Percentiles rank a stretch among this genome's conserved stretches.
phyloP scores from a whole-genome alignment of 2,888 invertebrate species.

The Drosophila emarginata region DNA sequence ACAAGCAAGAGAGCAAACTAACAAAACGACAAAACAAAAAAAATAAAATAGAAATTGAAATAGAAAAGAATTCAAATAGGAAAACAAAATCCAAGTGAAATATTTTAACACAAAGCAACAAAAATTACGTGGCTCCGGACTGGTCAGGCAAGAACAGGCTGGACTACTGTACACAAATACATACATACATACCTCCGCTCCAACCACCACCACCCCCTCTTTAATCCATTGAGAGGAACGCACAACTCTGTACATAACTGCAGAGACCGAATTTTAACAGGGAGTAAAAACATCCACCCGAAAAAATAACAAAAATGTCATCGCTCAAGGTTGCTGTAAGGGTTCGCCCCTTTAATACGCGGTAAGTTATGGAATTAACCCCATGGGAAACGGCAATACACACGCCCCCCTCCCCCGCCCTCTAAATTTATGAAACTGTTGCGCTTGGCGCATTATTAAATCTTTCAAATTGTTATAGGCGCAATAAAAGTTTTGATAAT shows the following conservation, averaged over 20 bases:
- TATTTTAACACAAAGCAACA: background rate
- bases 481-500: too few relatives aligned
- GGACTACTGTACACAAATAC: conserved; percentile 24
- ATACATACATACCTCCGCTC: background rate
- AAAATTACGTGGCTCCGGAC: conserved; percentile 12
- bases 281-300: conserved; percentile 38
- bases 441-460: background rate
- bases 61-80: conserved; percentile 20
- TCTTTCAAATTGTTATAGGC: background rate
- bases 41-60: background rate
- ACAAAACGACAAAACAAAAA: conserved; percentile 32
- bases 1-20: conserved; percentile 24
- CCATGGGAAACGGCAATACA: background rate
- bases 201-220: background rate
- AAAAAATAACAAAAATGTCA: conserved; percentile 86
- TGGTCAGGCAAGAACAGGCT: conserved; percentile 30
- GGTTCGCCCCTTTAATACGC: conserved; percentile 94
- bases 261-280: conserved; percentile 26
- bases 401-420: background rate
- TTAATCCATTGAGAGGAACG: background rate
- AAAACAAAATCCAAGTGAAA: conserved; percentile 31
- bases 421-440: conserved; percentile 10
- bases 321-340: conserved; percentile 96
- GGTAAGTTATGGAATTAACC: conserved; percentile 83
- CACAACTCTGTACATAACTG: conserved; percentile 16